phyloP scores from a whole-genome alignment of 1,140 invertebrate species.

The Pollicipes pollicipes region DNA sequence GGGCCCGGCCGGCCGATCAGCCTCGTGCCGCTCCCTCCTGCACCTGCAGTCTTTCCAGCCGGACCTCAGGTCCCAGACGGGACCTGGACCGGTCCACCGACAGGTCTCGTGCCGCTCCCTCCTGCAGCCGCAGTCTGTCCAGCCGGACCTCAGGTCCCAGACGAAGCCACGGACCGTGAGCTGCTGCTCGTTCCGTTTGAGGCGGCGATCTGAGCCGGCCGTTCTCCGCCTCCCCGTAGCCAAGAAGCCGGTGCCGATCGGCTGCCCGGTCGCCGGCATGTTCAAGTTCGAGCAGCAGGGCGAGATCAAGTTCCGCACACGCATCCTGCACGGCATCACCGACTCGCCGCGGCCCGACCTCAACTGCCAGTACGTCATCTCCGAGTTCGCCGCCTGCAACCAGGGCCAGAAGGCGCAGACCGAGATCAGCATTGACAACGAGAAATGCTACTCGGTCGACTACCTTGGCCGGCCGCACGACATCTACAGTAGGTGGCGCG shows the following conservation, averaged over 20 bases:
- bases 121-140: too few relatives aligned
- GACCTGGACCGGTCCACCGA: too few relatives aligned
- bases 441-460: constrained; percentile 38
- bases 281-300: constrained; percentile 72
- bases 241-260: constrained; percentile 74
- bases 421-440: constrained; percentile 35
- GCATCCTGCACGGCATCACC: constrained; percentile 38
- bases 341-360: constrained; percentile 34
- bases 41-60: too few relatives aligned
- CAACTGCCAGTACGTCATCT: constrained; percentile 32
- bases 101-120: too few relatives aligned
- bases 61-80: too few relatives aligned
- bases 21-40: too few relatives aligned
- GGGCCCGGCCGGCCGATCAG: too few relatives aligned
- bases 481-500: constrained; percentile 26
- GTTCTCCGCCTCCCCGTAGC: constrained; percentile 31
- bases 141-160: too few relatives aligned
- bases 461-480: constrained; percentile 36
- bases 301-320: constrained; percentile 30
- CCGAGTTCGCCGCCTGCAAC: constrained; percentile 33
- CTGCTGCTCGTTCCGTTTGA: too few relatives aligned
- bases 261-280: constrained; percentile 89
- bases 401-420: constrained; percentile 28
- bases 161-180: too few relatives aligned
- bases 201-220: too few relatives aligned